phyloP scores from a whole-genome alignment of 30 jellyfish, hydroid and myxozoan species.

The Aurelia aurita complex sp. Pacific region DNA sequence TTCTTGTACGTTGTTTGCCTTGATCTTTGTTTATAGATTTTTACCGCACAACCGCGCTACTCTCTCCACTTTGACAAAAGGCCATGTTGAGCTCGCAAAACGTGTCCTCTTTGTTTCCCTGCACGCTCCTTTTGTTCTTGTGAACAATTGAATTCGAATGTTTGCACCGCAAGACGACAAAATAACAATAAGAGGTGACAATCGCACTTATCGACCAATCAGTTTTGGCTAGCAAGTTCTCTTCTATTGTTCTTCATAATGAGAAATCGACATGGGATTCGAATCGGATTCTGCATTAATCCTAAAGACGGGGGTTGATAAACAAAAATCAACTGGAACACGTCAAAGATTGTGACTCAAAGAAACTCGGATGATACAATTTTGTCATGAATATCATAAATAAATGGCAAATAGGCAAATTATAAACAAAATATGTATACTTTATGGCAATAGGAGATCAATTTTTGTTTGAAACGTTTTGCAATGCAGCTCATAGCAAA shows the following conservation, averaged over 20 bases:
- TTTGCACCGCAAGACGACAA: constrained; percentile 47
- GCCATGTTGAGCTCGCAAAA: constrained; percentile 51
- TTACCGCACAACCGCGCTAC: constrained; percentile 11
- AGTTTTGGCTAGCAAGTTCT: constrained; percentile 46
- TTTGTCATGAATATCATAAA: no score
- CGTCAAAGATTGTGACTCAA: neutral
- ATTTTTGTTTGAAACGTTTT: no score
- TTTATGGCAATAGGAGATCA: no score
- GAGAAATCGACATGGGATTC: constrained; percentile 30
- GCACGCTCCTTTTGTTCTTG: constrained; percentile 54
- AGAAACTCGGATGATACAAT: no score
- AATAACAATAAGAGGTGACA: constrained; percentile 24
- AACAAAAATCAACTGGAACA: neutral
- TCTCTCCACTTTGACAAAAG: constrained; percentile 15
- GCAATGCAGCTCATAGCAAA: no score
- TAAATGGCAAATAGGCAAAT: no score
- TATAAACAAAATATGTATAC: no score
- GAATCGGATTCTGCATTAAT: neutral
- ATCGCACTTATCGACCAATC: constrained; percentile 40
- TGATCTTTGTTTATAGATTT: neutral
- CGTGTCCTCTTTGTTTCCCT: constrained; percentile 50
- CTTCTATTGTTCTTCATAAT: constrained; percentile 35
- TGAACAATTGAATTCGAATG: constrained; percentile 44
- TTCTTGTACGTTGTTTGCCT: neutral
- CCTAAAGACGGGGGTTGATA: constrained; percentile 15